Evolutionary conservation across 2,888 invertebrate genomes (phyloP).

Genomic region (Gari tellinella): DNA sequence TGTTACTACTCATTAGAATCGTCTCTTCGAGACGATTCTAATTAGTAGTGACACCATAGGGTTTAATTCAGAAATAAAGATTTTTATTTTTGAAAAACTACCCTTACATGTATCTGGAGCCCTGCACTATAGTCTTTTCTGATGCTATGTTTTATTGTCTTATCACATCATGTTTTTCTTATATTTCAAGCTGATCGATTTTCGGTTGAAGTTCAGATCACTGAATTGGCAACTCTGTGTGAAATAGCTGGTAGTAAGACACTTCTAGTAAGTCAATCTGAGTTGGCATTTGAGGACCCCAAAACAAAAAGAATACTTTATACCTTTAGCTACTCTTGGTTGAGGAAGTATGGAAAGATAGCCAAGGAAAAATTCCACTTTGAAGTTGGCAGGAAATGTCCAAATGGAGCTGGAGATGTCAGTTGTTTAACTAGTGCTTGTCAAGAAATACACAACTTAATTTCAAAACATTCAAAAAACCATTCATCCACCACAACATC

Average conservation of each 20-base stretch:
- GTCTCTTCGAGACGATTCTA: no score
- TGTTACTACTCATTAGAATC: no score
- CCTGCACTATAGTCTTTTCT: no score
- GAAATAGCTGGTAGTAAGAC: constrained; percentile 32
- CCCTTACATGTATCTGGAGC: no score
- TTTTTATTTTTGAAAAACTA: no score
- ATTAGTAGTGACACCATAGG: no score
- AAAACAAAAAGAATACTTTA: constrained; percentile 28
- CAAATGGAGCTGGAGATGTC: constrained; percentile 73
- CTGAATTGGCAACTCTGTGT: constrained; percentile 36
- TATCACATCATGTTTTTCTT: no score
- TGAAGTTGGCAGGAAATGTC: constrained; percentile 80
- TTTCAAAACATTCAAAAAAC: constrained; percentile 41
- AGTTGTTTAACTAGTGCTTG: constrained; percentile 53
- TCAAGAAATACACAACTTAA: constrained; percentile 38
- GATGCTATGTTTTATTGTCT: no score
- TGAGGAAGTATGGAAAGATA: constrained; percentile 52
- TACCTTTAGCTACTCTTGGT: constrained; percentile 34
- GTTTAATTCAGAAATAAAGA: no score
- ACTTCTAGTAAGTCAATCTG: constrained; percentile 22
- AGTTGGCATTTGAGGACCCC: constrained; percentile 43
- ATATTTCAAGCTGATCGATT: constrained; percentile 39
- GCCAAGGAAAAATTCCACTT: constrained; percentile 57
- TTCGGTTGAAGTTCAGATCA: constrained; percentile 34
- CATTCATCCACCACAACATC: constrained; percentile 18